Base-by-base conservation (phyloP, 1,140 invertebrate genomes). In the Neodiprion pinetum region DNA sequence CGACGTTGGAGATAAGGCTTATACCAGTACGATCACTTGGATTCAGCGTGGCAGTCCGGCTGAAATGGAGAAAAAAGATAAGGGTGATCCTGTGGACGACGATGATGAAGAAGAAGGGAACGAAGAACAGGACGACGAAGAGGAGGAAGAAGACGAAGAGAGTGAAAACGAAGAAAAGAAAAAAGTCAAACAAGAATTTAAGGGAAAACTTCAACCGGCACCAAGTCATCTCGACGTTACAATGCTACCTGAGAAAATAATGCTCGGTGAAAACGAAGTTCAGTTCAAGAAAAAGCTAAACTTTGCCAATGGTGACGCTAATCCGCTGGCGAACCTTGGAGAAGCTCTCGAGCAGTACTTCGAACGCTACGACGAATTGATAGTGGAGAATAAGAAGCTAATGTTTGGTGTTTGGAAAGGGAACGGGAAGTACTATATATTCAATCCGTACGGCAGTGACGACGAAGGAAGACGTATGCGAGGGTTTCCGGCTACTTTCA, bases 361-460 rank as follows among this genome's bases (percentile, higher is more conserved):
- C 40, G 65, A 82, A 21, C 66, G 72, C 10, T 83, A 81, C 9
- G 21, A 79, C 40, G 77, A 86, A 70, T 14, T 84, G 10, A 73
- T 88, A 0, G 49, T 89, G 9, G 87, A 88, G 74, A 86, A 86
- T 73, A 84, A 82, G 8, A 76, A 75, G 8, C 71, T 86, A 23
- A 81, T 80, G 72, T 89, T 85, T 14, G 79, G 77, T 1, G 68
- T 88, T 47, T 88, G 84, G 84, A 85, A 81, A 21, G 50, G 78
- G 0, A 73, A 75, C 49, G 72, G 72, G 0, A 76, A 78, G 14
- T 88, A 80, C 71, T 83, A 76, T 48, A 7, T 87, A 0, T 86
- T 89, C 21, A 88, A 89, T 81, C 80, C 85, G 49, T 88, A 89
- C 23, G 88, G 88, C 0, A 77, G 71, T 67, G 82, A 85, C 47